These are phyloP conservation scores for Drosophila santomea DNA, from an alignment of 1,140 invertebrate species.

Conservation along the genomic window DNA sequence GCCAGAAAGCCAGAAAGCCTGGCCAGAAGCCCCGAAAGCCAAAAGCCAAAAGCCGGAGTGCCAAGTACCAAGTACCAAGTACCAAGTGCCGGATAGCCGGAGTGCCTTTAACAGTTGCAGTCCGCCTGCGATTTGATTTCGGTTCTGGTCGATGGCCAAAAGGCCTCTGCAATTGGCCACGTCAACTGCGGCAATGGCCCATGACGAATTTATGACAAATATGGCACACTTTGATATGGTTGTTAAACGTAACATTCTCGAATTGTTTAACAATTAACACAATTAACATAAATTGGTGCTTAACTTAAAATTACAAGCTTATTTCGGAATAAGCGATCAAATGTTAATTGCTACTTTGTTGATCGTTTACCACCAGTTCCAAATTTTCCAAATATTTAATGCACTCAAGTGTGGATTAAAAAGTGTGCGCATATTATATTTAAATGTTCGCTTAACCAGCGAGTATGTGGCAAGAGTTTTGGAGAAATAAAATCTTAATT, in stretches of 20 bases:
- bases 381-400: background rate
- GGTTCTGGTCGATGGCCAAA: slow-evolving; percentile 50
- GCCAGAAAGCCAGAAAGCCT: slow-evolving; percentile 32
- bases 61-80: slow-evolving; percentile 1
- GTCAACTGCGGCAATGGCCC: slow-evolving; percentile 19
- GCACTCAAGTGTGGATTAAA: too few species aligned
- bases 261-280: background rate
- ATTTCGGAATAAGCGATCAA: background rate
- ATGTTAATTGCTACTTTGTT: background rate
- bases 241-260: background rate
- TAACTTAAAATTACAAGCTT: background rate
- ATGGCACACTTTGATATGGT: background rate
- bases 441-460: slow-evolving; percentile 16
- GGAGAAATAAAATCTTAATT: slow-evolving; percentile 22
- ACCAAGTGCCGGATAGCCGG: slow-evolving; percentile 8
- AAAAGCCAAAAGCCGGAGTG: background rate
- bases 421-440: background rate
- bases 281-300: too few species aligned
- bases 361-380: background rate
- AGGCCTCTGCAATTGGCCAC: slow-evolving; percentile 28
- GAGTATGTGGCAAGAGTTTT: slow-evolving; percentile 21
- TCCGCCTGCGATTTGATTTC: slow-evolving; percentile 34
- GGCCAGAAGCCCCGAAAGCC: slow-evolving; percentile 11
- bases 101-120: slow-evolving; percentile 37
- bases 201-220: slow-evolving; percentile 35